Base-by-base conservation (phyloP, 2,113 vertebrate genomes). In the Erythrocercus mccallii region DNA sequence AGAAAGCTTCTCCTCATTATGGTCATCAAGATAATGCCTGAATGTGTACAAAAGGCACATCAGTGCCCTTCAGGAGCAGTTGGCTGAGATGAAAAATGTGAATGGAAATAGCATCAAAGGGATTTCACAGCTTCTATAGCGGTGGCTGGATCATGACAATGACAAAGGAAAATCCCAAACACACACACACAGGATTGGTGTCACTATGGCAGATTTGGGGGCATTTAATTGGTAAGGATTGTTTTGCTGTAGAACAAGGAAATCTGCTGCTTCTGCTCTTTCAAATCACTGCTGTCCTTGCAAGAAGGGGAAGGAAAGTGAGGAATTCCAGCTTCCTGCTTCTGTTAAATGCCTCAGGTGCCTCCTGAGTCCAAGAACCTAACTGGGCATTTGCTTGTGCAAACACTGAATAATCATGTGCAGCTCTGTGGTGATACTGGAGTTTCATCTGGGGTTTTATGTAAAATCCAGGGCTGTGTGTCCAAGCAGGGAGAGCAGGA, bases 1-100 rank as follows among this genome's bases (percentile, higher is more conserved):
- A 65, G 78, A 96, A 79, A 81, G 18, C 62, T 80, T 88, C 51
- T 88, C 35, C 64, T 95, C 33, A 24, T 94, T 77, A 86, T 81
- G 76, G 68, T 56, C 58, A 21, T 58, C 28, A 40, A 90, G 64
- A 83, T 60, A 88, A 86, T 66, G 71, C 40, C n/a, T 88, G 64
- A 19, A 54, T 83, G 33, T 30, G 42, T 70, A 70, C 50, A 85
- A 54, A 71, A 92, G 68, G 12, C 68, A 62, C 74, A 70, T 77
- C 71, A 62, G 3, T 87, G 84, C 47, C 68, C 74, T 94, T 93
- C 79, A 88, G 65, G 86, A 72, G 38, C 27, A 64, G 50, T 6
- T 77, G 85, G 10, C 54, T 56, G 87, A 77, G 81, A 62, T 53
- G 66, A 68, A 87, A 88, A 58, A 35, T 50, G 42, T 20, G 40